Evolutionary conservation across 1,140 invertebrate genomes (phyloP).

Genomic region (Drosophila parabipectinata): DNA sequence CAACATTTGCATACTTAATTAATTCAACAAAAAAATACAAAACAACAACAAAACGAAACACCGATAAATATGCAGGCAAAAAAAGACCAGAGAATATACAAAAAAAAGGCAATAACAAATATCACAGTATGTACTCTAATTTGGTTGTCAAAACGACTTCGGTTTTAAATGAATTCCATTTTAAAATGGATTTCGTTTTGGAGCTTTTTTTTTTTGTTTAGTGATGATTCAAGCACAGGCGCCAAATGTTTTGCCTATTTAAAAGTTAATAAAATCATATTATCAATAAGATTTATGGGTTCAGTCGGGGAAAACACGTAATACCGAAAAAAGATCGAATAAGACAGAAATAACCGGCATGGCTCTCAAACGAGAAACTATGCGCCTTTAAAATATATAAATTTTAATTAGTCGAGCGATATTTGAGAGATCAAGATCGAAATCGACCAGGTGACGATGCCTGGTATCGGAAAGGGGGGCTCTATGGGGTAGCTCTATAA

Average conservation of each 20-base stretch:
- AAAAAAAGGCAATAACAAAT: conserved; percentile 49
- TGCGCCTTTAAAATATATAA: conserved; percentile 68
- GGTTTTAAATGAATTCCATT: conserved; percentile 63
- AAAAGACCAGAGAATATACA: conserved; percentile 30
- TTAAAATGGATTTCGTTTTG: conserved; percentile 45
- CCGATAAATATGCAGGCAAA: conserved; percentile 60
- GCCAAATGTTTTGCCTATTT: conserved; percentile 79
- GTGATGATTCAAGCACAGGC: conserved; percentile 53
- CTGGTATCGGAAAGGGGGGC: conserved; percentile 2
- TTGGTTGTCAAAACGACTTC: conserved; percentile 77
- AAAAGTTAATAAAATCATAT: conserved; percentile 81
- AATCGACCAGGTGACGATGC: conserved; percentile 39
- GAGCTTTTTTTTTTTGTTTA: conserved; percentile 24
- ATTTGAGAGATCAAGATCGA: conserved; percentile 74
- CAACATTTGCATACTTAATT: conserved; percentile 74
- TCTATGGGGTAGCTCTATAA: conserved; percentile 3
- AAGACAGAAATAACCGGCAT: conserved; percentile 13
- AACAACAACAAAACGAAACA: conserved; percentile 23
- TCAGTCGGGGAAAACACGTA: conserved; percentile 61
- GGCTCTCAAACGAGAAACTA: conserved; percentile 59
- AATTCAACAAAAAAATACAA: conserved; percentile 51
- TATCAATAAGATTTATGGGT: conserved; percentile 78
- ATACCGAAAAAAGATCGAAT: conserved; percentile 38
- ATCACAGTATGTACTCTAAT: conserved; percentile 70
- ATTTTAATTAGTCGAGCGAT: conserved; percentile 78